Base-by-base conservation (phyloP, 2,113 vertebrate species). In the Formicarius rufipectus region DNA sequence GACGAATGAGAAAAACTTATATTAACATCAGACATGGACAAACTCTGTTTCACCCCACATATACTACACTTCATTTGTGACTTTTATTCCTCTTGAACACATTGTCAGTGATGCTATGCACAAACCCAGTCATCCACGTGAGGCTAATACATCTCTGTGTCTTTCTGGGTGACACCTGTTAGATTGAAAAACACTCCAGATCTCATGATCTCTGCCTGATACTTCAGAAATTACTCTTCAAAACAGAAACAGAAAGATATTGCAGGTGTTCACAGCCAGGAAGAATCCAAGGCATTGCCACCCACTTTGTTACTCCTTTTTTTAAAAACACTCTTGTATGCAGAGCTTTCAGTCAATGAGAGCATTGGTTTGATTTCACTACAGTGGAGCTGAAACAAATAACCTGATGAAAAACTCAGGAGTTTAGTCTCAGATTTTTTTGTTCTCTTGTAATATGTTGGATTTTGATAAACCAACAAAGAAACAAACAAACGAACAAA, bases 71-170 rank as follows among this genome's bases (percentile, higher is more conserved):
- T 82, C n/a, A 25, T 42, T 14, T 52, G 44, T 60, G 53, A 10
- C 18, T 78, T 74, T 45, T 37, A 67, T 49, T 72, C 10, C 35
- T 62, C 28, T 68, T 37, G 27, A 23, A 84, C 7, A 7, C 27
- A 19, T 28, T n/a, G 30, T 16, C 25, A 82, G 0, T 27, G 22
- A 39, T 37, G 12, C 12, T 49, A 14, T 28, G 6, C 64, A 31
- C n/a, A 93, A 76, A 66, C 6, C 3, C 18, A 55, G 25, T 45
- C 40, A 0, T 37, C n/a, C 85, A 3, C 0, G 0, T 52, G 47
- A 72, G 33, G 33, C 6, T 69, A 30, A 49, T 21, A 4, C 23
- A 8, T 44, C 14, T 71, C 39, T 59, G 3, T 45, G n/a, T 58
- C n/a, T 80, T 87, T 50, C 50, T 40, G 31, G 40, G 4, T 53